Base-by-base conservation (phyloP, 2,888 invertebrate species). In the Eristalis arbustorum region DNA sequence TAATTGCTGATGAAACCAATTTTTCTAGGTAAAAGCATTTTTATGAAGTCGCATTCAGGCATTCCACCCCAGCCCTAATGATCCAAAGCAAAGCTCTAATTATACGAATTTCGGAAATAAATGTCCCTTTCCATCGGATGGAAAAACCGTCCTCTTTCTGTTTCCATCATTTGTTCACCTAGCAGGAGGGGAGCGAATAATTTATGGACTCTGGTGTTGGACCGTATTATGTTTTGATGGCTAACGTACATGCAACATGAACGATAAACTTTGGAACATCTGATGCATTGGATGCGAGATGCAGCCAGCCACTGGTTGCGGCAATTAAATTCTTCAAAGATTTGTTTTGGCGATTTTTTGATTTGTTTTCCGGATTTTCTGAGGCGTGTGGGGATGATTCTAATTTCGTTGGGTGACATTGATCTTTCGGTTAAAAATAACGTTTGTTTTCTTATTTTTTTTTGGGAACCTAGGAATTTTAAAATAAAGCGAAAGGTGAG, bases 241-340 rank as follows among this genome's bases (percentile, higher is more conserved):
- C 62, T 40, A 64, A 62, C 67, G 67, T 37, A 14, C 62, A 67
- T 68, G 57, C 73, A 80, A 57, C 67, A 74, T 62, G 73, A 62
- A 34, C 49, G 62, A 37, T 67, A 18, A 25, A 34, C 56, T 71
- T 57, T n/a, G 8, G 57, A 76, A 78, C 71, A 72, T 72, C 64
- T 72, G 78, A 78, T 78, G 79, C 68, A 68, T 23, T 62, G 22
- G 34, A n/a, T 3, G 31, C 31, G 31, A 31, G 3, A 6, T 31
- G 8, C n/a, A n/a, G n/a, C 4, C 8, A 8, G 62, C 13, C 28
- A 40, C 25, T 73, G 61, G 67, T 62, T 34, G 68, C 56, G 67
- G 22, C 67, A 62, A 80, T 74, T 63, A 67, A 68, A 56, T 62
- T 56, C 31, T 68, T 67, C 68, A 73, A 80, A 68, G 73, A 67